Percentiles rank a stretch among this genome's conserved stretches.
Conservation (phyloP, 2,797 vertebrate species). For the Thunnus albacares region DNA sequence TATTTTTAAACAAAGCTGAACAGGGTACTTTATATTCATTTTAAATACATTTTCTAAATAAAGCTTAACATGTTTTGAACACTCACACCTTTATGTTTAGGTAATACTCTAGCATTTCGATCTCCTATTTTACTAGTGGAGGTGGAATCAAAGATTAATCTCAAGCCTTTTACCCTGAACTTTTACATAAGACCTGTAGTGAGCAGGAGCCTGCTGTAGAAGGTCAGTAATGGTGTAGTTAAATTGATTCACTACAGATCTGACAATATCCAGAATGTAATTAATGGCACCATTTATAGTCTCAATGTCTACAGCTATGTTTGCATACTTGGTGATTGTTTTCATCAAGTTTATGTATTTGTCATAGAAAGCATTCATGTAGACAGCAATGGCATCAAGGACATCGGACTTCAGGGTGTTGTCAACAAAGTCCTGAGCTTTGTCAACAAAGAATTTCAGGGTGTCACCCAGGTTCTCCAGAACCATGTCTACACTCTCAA, state of each 20-base stretch:
- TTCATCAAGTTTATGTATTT: slow-evolving; percentile 10
- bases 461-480: slow-evolving; percentile 27
- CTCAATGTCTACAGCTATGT: slow-evolving; percentile 4
- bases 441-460: slow-evolving; percentile 32
- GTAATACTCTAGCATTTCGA: slow-evolving; percentile 49
- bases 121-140: slow-evolving; percentile 58
- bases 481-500: slow-evolving; percentile 22
- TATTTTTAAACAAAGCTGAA: slow-evolving; percentile 4
- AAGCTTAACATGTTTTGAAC: not conserved
- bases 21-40: not conserved
- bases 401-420: slow-evolving; percentile 18
- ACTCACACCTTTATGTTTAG: slow-evolving; percentile 4
- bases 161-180: slow-evolving; percentile 83
- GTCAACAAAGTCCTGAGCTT: slow-evolving; percentile 41
- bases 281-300: slow-evolving; percentile 10
- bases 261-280: slow-evolving; percentile 54
- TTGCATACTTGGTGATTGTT: slow-evolving; percentile 10
- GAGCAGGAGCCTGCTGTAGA: slow-evolving; percentile 73
- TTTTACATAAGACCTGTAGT: slow-evolving; percentile 75
- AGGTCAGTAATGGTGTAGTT: slow-evolving; percentile 69
- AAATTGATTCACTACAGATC: slow-evolving; percentile 71
- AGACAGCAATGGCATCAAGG: slow-evolving; percentile 17
- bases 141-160: slow-evolving; percentile 81
- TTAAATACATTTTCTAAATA: not conserved
- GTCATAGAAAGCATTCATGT: slow-evolving; percentile 40